These are phyloP conservation scores for Acrobasis consociella DNA, from an alignment of 2,888 invertebrate species.

Conservation along the genomic window DNA sequence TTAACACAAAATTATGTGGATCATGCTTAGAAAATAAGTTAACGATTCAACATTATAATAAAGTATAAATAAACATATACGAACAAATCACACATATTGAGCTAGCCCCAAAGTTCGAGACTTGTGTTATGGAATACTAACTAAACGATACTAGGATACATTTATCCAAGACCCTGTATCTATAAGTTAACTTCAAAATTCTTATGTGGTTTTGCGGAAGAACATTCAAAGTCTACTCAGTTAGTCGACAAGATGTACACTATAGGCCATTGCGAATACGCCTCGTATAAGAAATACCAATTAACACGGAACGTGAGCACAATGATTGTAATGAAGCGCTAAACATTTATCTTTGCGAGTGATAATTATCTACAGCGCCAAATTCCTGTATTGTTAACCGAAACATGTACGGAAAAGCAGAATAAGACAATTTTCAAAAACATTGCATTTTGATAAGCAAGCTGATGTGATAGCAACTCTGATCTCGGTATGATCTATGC, in stretches of 20 bases:
- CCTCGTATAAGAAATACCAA: conserved; percentile 42
- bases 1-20: too few relatives aligned
- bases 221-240: conserved; percentile 21
- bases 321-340: conserved; percentile 65
- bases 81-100: too few relatives aligned
- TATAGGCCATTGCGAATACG: conserved; percentile 46
- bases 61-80: too few relatives aligned
- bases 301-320: conserved; percentile 57
- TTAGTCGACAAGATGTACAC: conserved; percentile 44
- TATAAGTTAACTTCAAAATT: too few relatives aligned
- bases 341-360: conserved; percentile 60
- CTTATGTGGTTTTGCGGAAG: conserved; percentile 23
- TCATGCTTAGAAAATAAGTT: too few relatives aligned
- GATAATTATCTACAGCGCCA: conserved; percentile 60
- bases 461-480: conserved; percentile 33
- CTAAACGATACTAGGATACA: too few relatives aligned
- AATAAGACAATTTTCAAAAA: conserved; percentile 47
- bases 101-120: too few relatives aligned
- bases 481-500: background rate
- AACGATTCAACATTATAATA: too few relatives aligned
- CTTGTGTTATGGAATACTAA: too few relatives aligned
- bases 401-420: conserved; percentile 44
- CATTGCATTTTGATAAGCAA: conserved; percentile 42
- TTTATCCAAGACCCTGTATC: too few relatives aligned
- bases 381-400: conserved; percentile 56